Conservation (phyloP, 2,113 vertebrate species). For the Mixornis gularis region DNA sequence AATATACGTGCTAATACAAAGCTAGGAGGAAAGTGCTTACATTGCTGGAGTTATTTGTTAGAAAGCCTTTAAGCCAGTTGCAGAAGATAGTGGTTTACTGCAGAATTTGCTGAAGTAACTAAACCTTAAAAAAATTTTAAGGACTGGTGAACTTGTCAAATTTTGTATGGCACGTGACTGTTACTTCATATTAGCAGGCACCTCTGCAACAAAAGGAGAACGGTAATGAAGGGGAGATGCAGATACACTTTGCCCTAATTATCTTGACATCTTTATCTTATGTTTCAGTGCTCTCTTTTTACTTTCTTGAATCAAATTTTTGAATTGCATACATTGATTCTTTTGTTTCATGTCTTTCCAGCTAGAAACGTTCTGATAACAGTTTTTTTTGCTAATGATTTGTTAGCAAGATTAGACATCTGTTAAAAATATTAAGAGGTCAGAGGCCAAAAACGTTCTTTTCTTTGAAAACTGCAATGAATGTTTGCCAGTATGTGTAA, state of each 20-base stretch:
- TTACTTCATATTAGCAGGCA: not conserved
- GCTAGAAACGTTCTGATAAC: not conserved
- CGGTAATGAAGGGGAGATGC: not conserved
- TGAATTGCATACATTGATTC: not conserved
- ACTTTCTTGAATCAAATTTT: not conserved
- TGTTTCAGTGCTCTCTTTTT: not conserved
- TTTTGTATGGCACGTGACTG: not conserved
- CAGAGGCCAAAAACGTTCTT: constrained; percentile 20
- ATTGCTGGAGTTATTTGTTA: not conserved
- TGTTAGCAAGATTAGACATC: constrained; percentile 41
- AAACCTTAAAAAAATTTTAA: not conserved
- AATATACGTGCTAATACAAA: not conserved
- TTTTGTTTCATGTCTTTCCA: constrained; percentile 30
- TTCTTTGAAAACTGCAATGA: constrained; percentile 17
- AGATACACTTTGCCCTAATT: not conserved
- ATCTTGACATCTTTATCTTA: not conserved
- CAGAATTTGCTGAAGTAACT: not conserved
- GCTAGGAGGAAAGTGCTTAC: not conserved
- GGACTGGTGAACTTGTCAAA: not conserved
- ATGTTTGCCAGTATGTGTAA: constrained; percentile 27
- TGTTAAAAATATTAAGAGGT: constrained; percentile 29
- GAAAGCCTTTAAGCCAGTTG: not conserved
- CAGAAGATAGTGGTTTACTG: not conserved
- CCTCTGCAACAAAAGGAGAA: not conserved
- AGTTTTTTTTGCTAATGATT: constrained; percentile 30